Base-by-base conservation (phyloP, 1,140 invertebrate genomes). In the Saccostrea echinata region DNA sequence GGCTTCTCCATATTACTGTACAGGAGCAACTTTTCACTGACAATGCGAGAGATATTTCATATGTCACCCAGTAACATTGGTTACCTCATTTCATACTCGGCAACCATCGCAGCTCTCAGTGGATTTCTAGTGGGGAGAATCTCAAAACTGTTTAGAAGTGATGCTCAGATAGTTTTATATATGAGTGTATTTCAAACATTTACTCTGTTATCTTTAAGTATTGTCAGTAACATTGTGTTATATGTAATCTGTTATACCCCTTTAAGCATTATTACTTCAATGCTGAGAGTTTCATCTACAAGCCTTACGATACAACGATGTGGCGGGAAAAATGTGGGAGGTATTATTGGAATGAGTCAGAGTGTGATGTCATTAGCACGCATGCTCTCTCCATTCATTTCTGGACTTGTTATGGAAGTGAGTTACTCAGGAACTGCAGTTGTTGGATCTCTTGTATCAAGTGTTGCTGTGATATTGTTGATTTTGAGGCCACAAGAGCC, bases 1-100 rank as follows among this genome's bases (percentile, higher is more conserved):
- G 94, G 94, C n/a, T 94, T 95, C 80, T 92, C 94, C n/a, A 90
- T 94, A 24, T 88, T 95, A 18, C 84, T 95, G 12, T 95, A 93
- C 80, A 92, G 95, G 43, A 93, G 90, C 55, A 95, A 95, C 87
- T 94, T 94, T 88, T 91, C 92, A 6, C 68, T 94, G 43, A 90
- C 94, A 76, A 84, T 94, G 57, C 88, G 90, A 76, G 86, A 94
- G 51, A 93, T 92, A 82, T 95, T 93, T 90, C 90, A 92, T 16
- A 89, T 92, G n/a, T 91, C 93, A 12, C 92, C 94, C 6, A 92
- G 85, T 82, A 92, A 85, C 11, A 91, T 93, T 57, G 95, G 95
- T n/a, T 95, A 95, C 88, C 76, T 95, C 1, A 95, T 94, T 61
- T 95, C 95, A 35, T 94, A 93, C 84, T 92, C 91, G 85, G 94